A percentile compares a stretch with the other conserved stretches of the same genome.
phyloP scores from a whole-genome alignment of 2,888 invertebrate genomes.

The Nemapogon koenigi region DNA sequence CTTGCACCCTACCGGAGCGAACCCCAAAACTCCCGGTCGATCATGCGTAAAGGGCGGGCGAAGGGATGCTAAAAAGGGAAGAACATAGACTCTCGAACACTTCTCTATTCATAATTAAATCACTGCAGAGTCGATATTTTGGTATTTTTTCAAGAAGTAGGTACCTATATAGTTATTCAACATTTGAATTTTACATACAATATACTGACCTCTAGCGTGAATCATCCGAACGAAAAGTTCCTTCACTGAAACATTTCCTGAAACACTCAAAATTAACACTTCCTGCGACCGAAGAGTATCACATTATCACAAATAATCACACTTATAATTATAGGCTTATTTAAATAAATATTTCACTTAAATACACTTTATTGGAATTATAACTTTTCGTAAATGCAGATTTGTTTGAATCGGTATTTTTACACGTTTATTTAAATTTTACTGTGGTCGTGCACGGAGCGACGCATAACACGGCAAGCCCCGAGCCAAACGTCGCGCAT shows the following conservation, averaged over 20 bases:
- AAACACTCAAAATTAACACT: slow-evolving; percentile 54
- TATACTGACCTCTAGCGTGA: slow-evolving; percentile 61
- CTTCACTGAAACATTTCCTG: slow-evolving; percentile 58
- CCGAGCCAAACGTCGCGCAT: slow-evolving; percentile 59
- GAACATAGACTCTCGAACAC: slow-evolving; percentile 57
- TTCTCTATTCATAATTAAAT: slow-evolving; percentile 27
- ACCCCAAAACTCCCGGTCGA: slow-evolving; percentile 63
- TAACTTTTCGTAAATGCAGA: no score
- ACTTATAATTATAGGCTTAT: no score
- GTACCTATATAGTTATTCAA: background rate
- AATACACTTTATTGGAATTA: no score
- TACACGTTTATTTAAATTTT: no score
- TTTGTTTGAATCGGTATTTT: no score
- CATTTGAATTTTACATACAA: background rate
- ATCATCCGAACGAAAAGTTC: slow-evolving; percentile 56
- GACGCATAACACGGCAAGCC: slow-evolving; percentile 57
- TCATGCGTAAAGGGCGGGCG: slow-evolving; percentile 62
- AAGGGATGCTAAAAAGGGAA: slow-evolving; percentile 62
- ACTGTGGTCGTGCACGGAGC: slow-evolving; percentile 58
- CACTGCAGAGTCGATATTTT: slow-evolving; percentile 1
- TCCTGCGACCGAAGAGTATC: slow-evolving; percentile 57
- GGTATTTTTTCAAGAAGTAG: background rate
- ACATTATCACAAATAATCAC: slow-evolving; percentile 16
- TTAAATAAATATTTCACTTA: no score
- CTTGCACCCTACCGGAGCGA: slow-evolving; percentile 23